Base-by-base conservation (phyloP, 2,113 vertebrate genomes). In the Sciurus niger region DNA sequence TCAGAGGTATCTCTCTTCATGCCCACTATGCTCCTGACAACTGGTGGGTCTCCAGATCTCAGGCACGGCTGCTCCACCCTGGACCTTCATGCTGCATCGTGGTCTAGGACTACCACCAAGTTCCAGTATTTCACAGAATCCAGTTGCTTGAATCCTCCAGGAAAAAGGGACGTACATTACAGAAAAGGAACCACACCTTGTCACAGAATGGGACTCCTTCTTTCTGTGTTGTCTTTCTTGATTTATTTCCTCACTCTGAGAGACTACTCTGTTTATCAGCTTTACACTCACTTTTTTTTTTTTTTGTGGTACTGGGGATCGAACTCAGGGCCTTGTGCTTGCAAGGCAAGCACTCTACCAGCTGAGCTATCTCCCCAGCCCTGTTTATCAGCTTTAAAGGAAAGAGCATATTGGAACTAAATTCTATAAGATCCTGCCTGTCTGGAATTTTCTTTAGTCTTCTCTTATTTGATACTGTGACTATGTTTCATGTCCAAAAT, bases 371-470 rank as follows among this genome's bases (percentile, higher is more conserved):
- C 40, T 40, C 40, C 40, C 40, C 40, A 40, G 40, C 40, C 40
- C 22, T 67, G 86, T 67, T 34, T 70, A 68, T 88, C 55, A 79
- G 55, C 22, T 43, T 89, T 37, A 89, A 46, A 73, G 6, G 30
- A 84, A 55, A 87, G 32, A 43, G 43, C 24, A 48, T 16, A 22
- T 5, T 22, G n/a, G 58, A 95, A 79, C 53, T 32, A 55, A 28
- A 78, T 34, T 58, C 51, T 55, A 24, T 73, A 77, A 78, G 89
- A 84, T 73, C n/a, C 20, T 40, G 25, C 51, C 25, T 22, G 9
- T 55, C 63, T 84, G 53, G 72, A 90, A 76, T 70, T 73, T 74
- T 34, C 67, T n/a, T 90, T 84, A 80, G 24, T 67, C 74, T 67
- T 55, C 22, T 40, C 13, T 37, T 65, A 70, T 13, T 65, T 73